These are phyloP conservation scores for Psittacula echo DNA, from an alignment of 2,797 vertebrate genomes.

Conservation along the genomic window DNA sequence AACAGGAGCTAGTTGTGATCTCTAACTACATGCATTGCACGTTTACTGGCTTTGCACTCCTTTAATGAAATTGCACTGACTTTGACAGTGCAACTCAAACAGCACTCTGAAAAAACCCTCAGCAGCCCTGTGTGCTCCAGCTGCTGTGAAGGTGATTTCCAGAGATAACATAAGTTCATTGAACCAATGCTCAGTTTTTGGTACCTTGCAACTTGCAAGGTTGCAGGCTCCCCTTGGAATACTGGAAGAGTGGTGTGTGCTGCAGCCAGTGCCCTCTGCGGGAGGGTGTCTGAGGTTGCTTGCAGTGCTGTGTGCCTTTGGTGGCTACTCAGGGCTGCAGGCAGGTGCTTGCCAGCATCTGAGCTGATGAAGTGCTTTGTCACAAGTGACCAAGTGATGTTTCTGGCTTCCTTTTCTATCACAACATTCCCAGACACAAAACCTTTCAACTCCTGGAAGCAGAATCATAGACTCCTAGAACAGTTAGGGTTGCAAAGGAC, in stretches of 20 bases:
- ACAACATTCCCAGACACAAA: not conserved
- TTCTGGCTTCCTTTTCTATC: not conserved
- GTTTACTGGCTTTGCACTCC: not conserved
- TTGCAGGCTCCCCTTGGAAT: not conserved
- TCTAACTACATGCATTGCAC: fast-evolving
- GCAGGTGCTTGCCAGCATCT: not conserved
- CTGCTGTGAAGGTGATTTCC: not conserved
- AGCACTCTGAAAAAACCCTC: not conserved
- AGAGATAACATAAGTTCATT: not conserved
- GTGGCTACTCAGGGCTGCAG: not conserved
- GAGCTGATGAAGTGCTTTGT: not conserved
- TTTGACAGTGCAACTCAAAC: not conserved
- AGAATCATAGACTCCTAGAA: too few species aligned
- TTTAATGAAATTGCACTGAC: not conserved
- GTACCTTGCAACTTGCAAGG: not conserved
- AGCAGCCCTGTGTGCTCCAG: not conserved
- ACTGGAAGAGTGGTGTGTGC: not conserved
- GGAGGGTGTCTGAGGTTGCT: not conserved
- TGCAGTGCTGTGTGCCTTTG: not conserved
- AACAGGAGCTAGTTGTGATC: not conserved
- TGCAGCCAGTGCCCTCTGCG: not conserved
- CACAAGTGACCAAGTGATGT: fast-evolving
- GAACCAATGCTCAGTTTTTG: not conserved
- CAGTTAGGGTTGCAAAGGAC: too few species aligned
- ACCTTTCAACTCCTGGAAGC: not conserved